Evolutionary conservation across 1,140 invertebrate species (phyloP).

Genomic region (Drosophila sturtevanti): DNA sequence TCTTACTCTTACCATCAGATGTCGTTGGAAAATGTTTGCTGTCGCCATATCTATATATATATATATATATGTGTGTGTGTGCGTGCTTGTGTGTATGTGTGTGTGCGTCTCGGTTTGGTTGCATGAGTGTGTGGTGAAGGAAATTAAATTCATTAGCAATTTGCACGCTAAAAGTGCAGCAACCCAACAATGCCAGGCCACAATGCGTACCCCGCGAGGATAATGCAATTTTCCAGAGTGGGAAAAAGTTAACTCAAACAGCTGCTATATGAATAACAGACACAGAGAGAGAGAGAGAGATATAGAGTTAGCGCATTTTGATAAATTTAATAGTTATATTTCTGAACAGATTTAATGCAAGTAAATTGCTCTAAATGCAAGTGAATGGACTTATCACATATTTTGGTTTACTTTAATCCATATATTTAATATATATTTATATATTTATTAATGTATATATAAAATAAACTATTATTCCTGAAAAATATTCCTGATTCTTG

Average conservation of each 20-base stretch:
- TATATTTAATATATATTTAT: too few species aligned
- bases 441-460: too few species aligned
- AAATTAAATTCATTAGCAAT: constrained; percentile 54
- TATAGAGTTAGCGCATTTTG: not conserved
- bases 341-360: not conserved
- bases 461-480: too few species aligned
- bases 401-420: too few species aligned
- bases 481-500: too few species aligned
- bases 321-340: not conserved
- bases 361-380: too few species aligned
- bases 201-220: not conserved
- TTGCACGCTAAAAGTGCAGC: constrained; percentile 32
- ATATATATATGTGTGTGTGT: not conserved
- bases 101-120: not conserved
- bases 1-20: constrained; percentile 45
- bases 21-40: constrained; percentile 22
- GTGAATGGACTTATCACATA: too few species aligned
- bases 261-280: not conserved
- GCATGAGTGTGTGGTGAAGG: not conserved
- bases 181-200: constrained; percentile 14
- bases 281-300: not conserved
- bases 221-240: constrained; percentile 10
- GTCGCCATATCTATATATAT: constrained; percentile 26
- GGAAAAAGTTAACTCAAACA: constrained; percentile 10
- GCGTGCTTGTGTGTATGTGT: not conserved